Percentiles rank a stretch among this genome's conserved stretches.
These are phyloP conservation scores for Diadumene lineata DNA, from an alignment of 92 coral and sea anemone species.

Conservation along the genomic window DNA sequence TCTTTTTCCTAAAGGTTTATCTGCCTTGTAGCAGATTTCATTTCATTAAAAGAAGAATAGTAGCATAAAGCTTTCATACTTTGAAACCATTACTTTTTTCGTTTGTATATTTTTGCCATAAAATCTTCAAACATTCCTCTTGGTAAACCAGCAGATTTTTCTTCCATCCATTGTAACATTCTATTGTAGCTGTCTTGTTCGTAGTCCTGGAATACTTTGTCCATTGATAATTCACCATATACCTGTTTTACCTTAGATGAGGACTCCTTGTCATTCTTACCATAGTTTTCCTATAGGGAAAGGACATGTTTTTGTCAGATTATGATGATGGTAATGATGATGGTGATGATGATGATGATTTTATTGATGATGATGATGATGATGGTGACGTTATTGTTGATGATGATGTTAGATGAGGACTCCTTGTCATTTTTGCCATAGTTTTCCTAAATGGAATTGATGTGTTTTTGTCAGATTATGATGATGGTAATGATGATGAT, in stretches of 20 bases:
- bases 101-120: conserved; percentile 85
- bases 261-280: conserved; percentile 58
- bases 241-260: conserved; percentile 76
- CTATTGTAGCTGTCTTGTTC: conserved; percentile 75
- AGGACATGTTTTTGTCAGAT: neutral
- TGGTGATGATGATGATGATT: neutral
- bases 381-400: neutral
- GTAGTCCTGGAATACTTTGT: conserved; percentile 49
- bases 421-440: conserved; percentile 67
- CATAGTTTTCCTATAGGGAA: conserved; percentile 84
- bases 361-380: neutral
- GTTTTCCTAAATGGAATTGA: conserved; percentile 64
- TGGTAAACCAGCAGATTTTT: conserved; percentile 74
- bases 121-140: conserved; percentile 78
- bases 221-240: conserved; percentile 60
- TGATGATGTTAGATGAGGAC: conserved; percentile 36
- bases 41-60: no score
- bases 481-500: neutral
- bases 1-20: no score
- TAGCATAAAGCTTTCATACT: no score
- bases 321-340: neutral
- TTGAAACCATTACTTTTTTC: conserved; percentile 54
- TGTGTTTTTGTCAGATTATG: neutral
- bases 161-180: conserved; percentile 62
- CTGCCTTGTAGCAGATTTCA: no score